A percentile compares a stretch with the other conserved stretches of the same genome.
Conservation (phyloP, 2,797 vertebrate species). For the Glossophaga mutica region DNA sequence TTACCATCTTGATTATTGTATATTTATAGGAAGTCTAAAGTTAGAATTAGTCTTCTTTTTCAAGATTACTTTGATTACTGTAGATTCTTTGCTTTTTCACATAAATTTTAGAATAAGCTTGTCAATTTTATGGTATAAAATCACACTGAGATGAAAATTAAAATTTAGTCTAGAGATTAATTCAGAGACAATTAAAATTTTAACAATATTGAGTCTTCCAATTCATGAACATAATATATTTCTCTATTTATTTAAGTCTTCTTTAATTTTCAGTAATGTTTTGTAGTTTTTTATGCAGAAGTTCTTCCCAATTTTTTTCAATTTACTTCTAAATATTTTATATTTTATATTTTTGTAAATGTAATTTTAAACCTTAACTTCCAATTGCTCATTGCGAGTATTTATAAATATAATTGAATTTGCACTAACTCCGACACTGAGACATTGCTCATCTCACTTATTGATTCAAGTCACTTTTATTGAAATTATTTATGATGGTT, state of each 20-base stretch:
- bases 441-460: not conserved
- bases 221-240: not conserved
- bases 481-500: not conserved
- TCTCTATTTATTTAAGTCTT: not conserved
- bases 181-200: not conserved
- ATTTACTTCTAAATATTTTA: not conserved
- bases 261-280: not conserved
- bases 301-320: not conserved
- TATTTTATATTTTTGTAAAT: not conserved
- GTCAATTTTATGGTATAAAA: not conserved
- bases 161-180: not conserved
- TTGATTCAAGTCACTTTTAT: not conserved
- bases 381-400: not conserved
- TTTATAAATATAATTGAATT: not conserved
- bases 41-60: not conserved
- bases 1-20: not conserved
- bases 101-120: not conserved
- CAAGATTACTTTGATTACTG: not conserved
- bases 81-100: not conserved
- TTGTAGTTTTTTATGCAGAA: not conserved
- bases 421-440: not conserved
- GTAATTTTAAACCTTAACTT: not conserved
- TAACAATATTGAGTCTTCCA: not conserved
- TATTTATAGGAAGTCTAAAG: not conserved
- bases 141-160: not conserved